Evolutionary conservation across 2,888 invertebrate species (phyloP), one percentile per base, ranked within the genome.

Genomic region (Cerceris rybyensis): DNA sequence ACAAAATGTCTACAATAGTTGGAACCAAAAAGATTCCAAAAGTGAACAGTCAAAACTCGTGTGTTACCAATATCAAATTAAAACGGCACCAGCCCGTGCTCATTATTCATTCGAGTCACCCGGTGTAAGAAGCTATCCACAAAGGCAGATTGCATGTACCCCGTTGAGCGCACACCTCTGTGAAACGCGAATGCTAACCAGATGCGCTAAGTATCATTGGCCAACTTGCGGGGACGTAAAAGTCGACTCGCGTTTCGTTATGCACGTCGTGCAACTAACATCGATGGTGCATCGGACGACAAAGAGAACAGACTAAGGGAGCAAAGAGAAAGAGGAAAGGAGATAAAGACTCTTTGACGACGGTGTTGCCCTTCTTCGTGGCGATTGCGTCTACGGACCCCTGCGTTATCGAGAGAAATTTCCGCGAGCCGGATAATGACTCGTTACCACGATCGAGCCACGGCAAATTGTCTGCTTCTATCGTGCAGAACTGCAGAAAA

Each of bases 111-210:
- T 49, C 54, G 52, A 57, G 70, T 66, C 83, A 82, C 83, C 80
- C 83, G 80, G 67, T 82, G 71, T 70, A 75, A 8, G 16, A 67
- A 68, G 52, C 59, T 52, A 75, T 77, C 60, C 54, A 61, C 69
- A 76, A 76, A 76, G 76, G 65, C 76, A 66, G 69, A 61, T 69
- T 78, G 70, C 70, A 60, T 65, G 70, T 65, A 54, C 61, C 41
- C 59, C 42, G 60, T 43, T 43, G 60, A 64, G 59, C 43, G 70
- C 59, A 65, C 71, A 67, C 72, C 70, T 73, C 73, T 59, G 66
- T 61, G 70, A 80, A 77, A 70, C 70, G 58, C 67, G 75, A 80
- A 83, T 83, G 70, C 72, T 82, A 82, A 82, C 80, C 79, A 81
- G 81, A 80, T 80, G 77, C 83, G 70, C 73, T 70, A 74, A 76